Evolutionary conservation across 2,113 vertebrate genomes (phyloP).

Genomic region (Erinaceus europaeus): DNA sequence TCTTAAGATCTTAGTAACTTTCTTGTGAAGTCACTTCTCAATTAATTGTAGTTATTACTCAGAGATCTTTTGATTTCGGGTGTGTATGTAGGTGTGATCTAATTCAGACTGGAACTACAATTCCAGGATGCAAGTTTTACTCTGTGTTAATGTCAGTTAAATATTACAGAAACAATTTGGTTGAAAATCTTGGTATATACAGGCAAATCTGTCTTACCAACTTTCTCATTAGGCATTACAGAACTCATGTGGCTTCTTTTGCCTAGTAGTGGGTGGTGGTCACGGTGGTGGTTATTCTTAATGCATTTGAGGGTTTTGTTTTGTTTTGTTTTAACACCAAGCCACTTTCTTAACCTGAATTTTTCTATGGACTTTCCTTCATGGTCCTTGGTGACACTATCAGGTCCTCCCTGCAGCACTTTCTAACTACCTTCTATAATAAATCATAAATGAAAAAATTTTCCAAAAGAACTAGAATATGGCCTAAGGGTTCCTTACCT

Average conservation of each 20-base stretch:
- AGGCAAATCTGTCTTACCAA: not conserved
- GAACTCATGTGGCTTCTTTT: not conserved
- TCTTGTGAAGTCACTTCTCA: not conserved
- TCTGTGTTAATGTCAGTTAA: too few relatives aligned
- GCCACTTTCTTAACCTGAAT: not conserved
- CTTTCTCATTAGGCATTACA: not conserved
- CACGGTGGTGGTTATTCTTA: not conserved
- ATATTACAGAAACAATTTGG: not conserved
- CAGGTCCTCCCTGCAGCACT: not conserved
- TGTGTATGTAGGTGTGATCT: not conserved
- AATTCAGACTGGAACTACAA: not conserved
- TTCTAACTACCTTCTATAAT: conserved; percentile 12
- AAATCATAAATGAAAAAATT: conserved; percentile 38
- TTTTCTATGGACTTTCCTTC: not conserved
- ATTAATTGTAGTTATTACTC: not conserved
- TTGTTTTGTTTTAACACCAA: conserved; percentile 11
- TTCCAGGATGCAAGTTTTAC: not conserved
- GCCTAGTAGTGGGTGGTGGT: not conserved
- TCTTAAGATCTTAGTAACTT: not conserved
- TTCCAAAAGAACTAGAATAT: conserved; percentile 39
- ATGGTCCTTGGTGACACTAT: not conserved
- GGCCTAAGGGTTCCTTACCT: not conserved
- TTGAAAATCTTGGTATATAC: not conserved
- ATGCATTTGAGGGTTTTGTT: not conserved
- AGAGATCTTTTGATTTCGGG: too few relatives aligned